phyloP scores from a whole-genome alignment of 1,140 invertebrate species.

The Drosophila truncata region DNA sequence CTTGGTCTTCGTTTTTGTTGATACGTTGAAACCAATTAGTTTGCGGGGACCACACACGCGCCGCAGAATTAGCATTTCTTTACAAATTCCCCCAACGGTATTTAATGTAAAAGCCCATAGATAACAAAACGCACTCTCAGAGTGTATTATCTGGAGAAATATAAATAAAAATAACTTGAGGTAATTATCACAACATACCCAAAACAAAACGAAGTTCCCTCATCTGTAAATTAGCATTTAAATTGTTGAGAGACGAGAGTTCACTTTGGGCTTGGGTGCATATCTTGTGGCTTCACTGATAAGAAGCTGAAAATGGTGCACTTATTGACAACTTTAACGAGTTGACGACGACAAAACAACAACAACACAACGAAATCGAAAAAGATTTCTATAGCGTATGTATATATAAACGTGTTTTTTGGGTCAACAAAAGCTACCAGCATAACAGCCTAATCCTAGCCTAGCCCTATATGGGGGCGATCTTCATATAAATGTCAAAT shows the following conservation, averaged over 20 bases:
- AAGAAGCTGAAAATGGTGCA: conserved; percentile 81
- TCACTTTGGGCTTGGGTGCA: conserved; percentile 18
- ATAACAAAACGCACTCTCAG: conserved; percentile 57
- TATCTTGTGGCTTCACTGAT: conserved; percentile 49
- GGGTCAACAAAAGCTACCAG: conserved; percentile 53
- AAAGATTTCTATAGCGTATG: conserved; percentile 36
- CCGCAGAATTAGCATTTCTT: conserved; percentile 71
- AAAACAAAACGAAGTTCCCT: conserved; percentile 70
- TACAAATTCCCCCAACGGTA: conserved; percentile 78
- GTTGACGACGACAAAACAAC: conserved; percentile 47
- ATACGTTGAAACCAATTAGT: conserved; percentile 69
- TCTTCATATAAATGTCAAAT: conserved; percentile 54
- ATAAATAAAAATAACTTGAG: conserved; percentile 61
- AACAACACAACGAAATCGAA: conserved; percentile 40
- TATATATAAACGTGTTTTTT: conserved; percentile 73
- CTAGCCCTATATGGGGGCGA: conserved; percentile 26
- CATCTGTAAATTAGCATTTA: conserved; percentile 68
- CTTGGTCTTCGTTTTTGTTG: conserved; percentile 11
- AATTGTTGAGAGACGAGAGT: conserved; percentile 56
- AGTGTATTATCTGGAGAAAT: conserved; percentile 33
- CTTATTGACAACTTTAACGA: conserved; percentile 84
- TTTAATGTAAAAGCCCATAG: conserved; percentile 70
- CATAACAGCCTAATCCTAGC: conserved; percentile 20
- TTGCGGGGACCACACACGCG: conserved; percentile 68
- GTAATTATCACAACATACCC: conserved; percentile 80